These are phyloP conservation scores for Frankliniella fusca DNA, from an alignment of 2,888 invertebrate genomes.

Conservation along the genomic window DNA sequence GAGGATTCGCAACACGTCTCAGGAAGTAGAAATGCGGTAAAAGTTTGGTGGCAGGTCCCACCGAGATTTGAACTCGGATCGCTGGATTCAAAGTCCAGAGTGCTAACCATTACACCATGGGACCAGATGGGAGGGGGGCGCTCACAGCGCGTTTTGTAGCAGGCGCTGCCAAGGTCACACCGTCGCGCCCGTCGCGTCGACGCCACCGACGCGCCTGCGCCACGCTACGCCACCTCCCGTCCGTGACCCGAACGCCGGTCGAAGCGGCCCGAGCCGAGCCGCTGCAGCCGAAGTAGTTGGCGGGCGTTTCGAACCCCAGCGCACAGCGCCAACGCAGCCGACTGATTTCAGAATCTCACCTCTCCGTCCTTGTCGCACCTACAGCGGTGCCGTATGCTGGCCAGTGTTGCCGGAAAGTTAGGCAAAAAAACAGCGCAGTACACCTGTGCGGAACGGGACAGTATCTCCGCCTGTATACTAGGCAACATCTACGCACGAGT, in stretches of 20 bases:
- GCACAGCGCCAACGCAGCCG: too few relatives aligned
- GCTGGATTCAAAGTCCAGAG: slow-evolving; percentile 62
- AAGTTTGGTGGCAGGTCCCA: slow-evolving; percentile 49
- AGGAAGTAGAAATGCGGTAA: not conserved
- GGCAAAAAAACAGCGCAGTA: too few relatives aligned
- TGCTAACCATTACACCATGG: slow-evolving; percentile 64
- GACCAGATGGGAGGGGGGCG: slow-evolving; percentile 44
- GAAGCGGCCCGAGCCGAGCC: not conserved
- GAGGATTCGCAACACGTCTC: too few relatives aligned
- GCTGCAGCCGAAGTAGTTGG: not conserved
- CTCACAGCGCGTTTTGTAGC: not conserved
- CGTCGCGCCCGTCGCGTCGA: not conserved
- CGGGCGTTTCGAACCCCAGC: too few relatives aligned
- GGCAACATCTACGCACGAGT: too few relatives aligned
- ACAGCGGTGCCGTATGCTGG: too few relatives aligned
- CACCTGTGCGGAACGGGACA: too few relatives aligned
- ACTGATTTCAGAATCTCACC: too few relatives aligned
- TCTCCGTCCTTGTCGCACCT: too few relatives aligned
- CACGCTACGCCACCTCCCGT: not conserved
- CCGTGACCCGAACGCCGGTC: not conserved
- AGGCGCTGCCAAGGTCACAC: not conserved
- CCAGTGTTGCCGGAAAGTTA: too few relatives aligned
- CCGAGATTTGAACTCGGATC: slow-evolving; percentile 61
- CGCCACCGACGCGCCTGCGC: not conserved
- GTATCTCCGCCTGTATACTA: too few relatives aligned